Percentiles rank a stretch among this genome's conserved stretches.
Evolutionary conservation across 1,140 invertebrate species (phyloP).

Genomic region (Tetranychus cinnabarinus): DNA sequence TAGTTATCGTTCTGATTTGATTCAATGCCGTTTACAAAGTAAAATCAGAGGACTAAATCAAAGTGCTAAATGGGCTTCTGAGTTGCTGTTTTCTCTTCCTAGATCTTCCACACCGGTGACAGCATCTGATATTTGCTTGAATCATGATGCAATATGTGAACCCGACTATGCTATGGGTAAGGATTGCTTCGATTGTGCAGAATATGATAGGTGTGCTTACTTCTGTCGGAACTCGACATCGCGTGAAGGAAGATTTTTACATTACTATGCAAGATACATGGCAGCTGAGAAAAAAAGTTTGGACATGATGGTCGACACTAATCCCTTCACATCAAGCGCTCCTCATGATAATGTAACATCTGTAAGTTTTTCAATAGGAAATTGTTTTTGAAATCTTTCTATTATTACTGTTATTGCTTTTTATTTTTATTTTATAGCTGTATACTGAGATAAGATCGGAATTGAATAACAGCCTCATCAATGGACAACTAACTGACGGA

Average conservation of each 20-base stretch:
- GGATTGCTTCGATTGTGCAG: conserved; percentile 70
- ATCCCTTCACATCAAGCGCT: conserved; percentile 19
- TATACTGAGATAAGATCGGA: conserved; percentile 11
- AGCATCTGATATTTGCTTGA: background rate
- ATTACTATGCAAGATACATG: conserved; percentile 62
- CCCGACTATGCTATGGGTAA: conserved; percentile 47
- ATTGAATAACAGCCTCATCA: conserved; percentile 10
- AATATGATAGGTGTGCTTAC: conserved; percentile 70
- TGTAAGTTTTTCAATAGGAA: background rate
- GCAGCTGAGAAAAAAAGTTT: conserved; percentile 10
- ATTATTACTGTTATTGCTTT: background rate
- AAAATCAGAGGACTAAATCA: conserved; percentile 11
- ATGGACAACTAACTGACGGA: conserved; percentile 2
- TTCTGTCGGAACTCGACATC: conserved; percentile 44
- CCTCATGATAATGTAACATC: conserved; percentile 28
- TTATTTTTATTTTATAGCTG: background rate
- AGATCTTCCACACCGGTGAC: background rate
- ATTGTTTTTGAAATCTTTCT: background rate
- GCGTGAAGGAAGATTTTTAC: conserved; percentile 45
- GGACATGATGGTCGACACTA: conserved; percentile 6
- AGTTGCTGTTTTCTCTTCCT: conserved; percentile 7
- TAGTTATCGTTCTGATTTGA: background rate
- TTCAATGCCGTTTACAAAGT: conserved; percentile 17
- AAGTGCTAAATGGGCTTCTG: conserved; percentile 11
- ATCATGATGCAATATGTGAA: no score